Evolutionary conservation across 35 echinoderm and acorn worm species (phyloP).

Genomic region (Anneissia japonica): DNA sequence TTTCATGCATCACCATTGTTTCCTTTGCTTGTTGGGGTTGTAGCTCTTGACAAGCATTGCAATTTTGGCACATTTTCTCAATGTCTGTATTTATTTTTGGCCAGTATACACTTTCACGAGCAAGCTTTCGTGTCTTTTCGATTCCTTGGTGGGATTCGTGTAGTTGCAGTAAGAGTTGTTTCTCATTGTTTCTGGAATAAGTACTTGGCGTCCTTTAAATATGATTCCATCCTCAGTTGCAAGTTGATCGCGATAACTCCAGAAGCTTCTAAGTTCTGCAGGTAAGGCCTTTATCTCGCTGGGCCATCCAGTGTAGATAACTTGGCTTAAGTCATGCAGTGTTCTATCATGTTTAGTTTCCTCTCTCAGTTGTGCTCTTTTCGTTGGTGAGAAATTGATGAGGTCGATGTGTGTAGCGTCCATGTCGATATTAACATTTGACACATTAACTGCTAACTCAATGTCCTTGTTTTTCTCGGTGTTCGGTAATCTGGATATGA

Average conservation of each 20-base stretch:
- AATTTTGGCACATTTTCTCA: slow-evolving; percentile 11
- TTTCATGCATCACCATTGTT: no score
- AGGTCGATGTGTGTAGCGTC: background rate
- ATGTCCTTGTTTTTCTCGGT: background rate
- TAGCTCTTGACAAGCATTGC: no score
- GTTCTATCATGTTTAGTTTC: background rate
- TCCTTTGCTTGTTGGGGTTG: no score
- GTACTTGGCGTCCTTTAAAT: background rate
- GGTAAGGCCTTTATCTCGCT: background rate
- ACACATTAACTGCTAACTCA: no score
- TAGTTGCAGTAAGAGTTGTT: no score
- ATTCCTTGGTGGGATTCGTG: slow-evolving; percentile 56
- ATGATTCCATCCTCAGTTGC: background rate
- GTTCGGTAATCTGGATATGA: background rate
- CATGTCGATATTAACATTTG: background rate
- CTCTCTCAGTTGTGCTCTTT: background rate
- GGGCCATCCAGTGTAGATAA: background rate
- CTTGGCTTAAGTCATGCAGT: background rate
- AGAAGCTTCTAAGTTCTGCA: background rate
- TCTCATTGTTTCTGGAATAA: background rate
- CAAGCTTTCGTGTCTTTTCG: slow-evolving; percentile 49
- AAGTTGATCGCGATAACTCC: background rate
- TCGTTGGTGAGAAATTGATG: background rate
- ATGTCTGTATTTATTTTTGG: slow-evolving; percentile 55
- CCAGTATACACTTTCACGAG: slow-evolving; percentile 53